Conservation (phyloP, 2,113 vertebrate species). For the Prinia subflava region DNA sequence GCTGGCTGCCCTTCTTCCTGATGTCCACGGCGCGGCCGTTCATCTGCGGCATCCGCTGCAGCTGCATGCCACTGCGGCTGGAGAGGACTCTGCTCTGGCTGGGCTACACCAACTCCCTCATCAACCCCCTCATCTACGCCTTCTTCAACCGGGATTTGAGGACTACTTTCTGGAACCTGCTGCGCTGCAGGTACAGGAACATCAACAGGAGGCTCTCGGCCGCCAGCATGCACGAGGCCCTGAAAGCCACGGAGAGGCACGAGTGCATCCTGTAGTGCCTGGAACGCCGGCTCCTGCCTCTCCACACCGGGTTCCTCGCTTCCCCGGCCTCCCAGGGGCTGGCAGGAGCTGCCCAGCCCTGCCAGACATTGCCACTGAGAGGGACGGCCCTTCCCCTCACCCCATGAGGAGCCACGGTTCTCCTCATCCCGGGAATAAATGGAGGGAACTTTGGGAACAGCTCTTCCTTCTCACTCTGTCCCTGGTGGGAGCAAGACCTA, state of each 20-base stretch:
- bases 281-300: background rate
- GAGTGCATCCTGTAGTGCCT: slow-evolving; percentile 71
- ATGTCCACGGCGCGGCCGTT: slow-evolving; percentile 74
- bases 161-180: slow-evolving; percentile 77
- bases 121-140: slow-evolving; percentile 77
- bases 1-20: slow-evolving; percentile 76
- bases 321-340: background rate
- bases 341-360: background rate
- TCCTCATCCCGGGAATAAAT: background rate
- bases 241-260: slow-evolving; percentile 73
- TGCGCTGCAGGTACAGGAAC: slow-evolving; percentile 75
- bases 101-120: slow-evolving; percentile 76
- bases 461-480: background rate
- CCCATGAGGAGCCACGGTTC: fast-evolving
- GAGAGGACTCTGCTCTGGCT: slow-evolving; percentile 77
- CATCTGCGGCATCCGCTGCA: slow-evolving; percentile 70
- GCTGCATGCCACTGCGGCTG: slow-evolving; percentile 72
- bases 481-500: background rate
- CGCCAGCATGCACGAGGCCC: slow-evolving; percentile 75
- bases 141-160: slow-evolving; percentile 77
- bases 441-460: background rate
- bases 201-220: slow-evolving; percentile 76
- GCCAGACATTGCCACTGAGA: background rate
- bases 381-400: background rate
- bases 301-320: background rate